Evolutionary conservation across 1,140 invertebrate species (phyloP), one percentile per base, ranked within the genome.

Genomic region (Procambarus clarkii): DNA sequence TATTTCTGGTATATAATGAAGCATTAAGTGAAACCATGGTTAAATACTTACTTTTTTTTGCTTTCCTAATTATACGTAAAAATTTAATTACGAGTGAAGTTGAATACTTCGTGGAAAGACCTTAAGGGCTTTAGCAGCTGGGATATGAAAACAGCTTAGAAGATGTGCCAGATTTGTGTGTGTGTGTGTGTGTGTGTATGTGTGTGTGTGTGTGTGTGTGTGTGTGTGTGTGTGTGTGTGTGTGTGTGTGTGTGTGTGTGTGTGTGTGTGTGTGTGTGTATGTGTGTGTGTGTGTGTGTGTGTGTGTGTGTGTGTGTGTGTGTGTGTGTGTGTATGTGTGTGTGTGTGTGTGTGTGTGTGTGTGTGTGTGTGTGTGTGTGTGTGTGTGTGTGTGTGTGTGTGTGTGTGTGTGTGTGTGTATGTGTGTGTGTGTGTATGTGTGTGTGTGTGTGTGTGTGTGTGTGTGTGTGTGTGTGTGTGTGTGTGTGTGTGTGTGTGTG

Each of bases 401-500:
- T 79, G 77, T 79, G 77, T 79, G 77, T 79, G 77, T 79, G 77
- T 46, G 34, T 46, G 77, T 21, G 77, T 79, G 77, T 79, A 44
- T 79, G 77, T 79, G 44, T 79, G 77, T 79, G 44, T 79, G 77
- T 79, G 44, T 79, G 44, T 45, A 21, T 79, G 48, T 79, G 44
- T 79, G 48, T 64, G 60, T 64, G 60, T 64, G 60, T 64, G 60
- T 64, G n/a, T 84, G 54, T 84, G 82, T 84, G 58, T 48, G 82
- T 60, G 24, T 44, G 82, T 71, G 58, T 84, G 82, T 71, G 82
- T 84, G 58, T 64, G 46, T 84, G 58, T 69, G 58, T 84, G 82
- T 71, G 82, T 84, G 64, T 45, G 64, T 84, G 81, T 83, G 81
- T 83, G 81, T 83, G 81, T 83, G 58, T 83, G 58, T 64, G 58